These are phyloP conservation scores for Habropoda laboriosa DNA, from an alignment of 1,140 invertebrate species.

Conservation along the genomic window DNA sequence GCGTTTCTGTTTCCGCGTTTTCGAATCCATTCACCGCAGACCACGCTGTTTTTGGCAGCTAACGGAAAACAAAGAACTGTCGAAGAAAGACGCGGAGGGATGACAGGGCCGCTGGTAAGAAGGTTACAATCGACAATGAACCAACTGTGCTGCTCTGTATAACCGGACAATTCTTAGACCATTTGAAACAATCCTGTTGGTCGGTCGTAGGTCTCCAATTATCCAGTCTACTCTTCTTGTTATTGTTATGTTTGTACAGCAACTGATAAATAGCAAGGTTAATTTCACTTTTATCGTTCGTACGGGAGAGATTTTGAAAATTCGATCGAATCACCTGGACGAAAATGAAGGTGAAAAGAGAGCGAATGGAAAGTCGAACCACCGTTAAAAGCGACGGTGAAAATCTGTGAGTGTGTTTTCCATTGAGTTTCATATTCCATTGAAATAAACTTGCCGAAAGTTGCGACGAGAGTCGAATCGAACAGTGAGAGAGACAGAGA, in stretches of 20 bases:
- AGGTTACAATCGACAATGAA: background rate
- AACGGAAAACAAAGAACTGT: background rate
- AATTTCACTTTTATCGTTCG: no score
- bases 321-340: background rate
- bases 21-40: background rate
- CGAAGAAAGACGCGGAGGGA: background rate
- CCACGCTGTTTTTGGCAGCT: background rate
- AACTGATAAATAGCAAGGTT: no score
- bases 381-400: background rate
- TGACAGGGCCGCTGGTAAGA: no score
- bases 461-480: background rate
- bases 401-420: background rate
- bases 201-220: no score
- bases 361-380: background rate
- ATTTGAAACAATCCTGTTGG: no score
- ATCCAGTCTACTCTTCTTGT: no score
- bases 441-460: background rate
- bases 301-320: background rate
- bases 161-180: background rate
- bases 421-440: background rate
- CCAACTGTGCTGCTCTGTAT: background rate
- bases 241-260: no score
- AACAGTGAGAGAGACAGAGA: background rate
- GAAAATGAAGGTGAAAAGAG: no score
- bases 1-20: conserved; percentile 38